Percentiles rank a stretch among this genome's conserved stretches.
These are phyloP conservation scores for Conopomorpha cramerella DNA, from an alignment of 1,140 invertebrate genomes.

Conservation along the genomic window DNA sequence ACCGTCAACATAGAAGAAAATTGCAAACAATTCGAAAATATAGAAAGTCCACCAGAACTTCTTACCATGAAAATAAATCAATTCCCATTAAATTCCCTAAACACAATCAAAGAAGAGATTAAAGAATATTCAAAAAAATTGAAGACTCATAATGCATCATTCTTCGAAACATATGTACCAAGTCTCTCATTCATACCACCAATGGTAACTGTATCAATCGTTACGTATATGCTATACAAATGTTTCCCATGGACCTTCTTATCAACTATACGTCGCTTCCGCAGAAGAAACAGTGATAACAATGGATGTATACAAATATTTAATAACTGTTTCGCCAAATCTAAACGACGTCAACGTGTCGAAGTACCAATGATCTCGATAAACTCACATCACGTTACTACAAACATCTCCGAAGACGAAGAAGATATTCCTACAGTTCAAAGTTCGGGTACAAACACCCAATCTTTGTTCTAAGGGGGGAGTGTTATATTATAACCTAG, in stretches of 20 bases:
- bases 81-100: constrained; percentile 4
- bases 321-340: constrained; percentile 6
- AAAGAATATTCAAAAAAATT: constrained; percentile 4
- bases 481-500: constrained; percentile 10
- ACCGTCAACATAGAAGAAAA: constrained; percentile 7
- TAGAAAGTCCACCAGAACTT: not conserved
- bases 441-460: constrained; percentile 7
- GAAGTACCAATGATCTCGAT: not conserved
- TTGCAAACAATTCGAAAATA: constrained; percentile 2
- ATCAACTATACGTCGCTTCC: no score
- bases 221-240: no score
- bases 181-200: not conserved
- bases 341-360: not conserved
- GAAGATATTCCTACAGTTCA: constrained; percentile 3
- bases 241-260: no score
- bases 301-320: constrained; percentile 7
- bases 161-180: not conserved
- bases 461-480: constrained; percentile 12
- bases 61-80: constrained; percentile 6
- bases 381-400: no score
- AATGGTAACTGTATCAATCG: no score
- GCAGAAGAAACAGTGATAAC: no score
- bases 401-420: constrained; percentile 5
- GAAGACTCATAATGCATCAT: constrained; percentile 3
- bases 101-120: constrained; percentile 5